Evolutionary conservation across 23 tunicate species (phyloP), one percentile per base, ranked within the genome.

Genomic region (Trididemnum miniatum): DNA sequence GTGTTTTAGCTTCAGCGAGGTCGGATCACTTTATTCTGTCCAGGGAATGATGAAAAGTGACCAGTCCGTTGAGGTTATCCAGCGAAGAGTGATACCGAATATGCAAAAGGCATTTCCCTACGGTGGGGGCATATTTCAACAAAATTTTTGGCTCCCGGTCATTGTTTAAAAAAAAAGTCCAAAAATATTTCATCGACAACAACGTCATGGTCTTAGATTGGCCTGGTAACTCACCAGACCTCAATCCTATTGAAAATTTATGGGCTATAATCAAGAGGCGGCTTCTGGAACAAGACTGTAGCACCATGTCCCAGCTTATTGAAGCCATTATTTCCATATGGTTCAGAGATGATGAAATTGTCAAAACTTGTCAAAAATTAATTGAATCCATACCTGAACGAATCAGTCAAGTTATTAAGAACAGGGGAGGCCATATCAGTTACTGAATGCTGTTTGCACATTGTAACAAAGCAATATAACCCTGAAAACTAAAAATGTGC

Each of bases 211-310:
- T 28, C 31, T 38, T 33, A 35, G 76, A 71, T 28, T 71, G 76
- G 76, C 76, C 38, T 33, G 76, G 76, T 12, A 71, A 71, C 24
- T 33, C 76, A 7, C 76, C 76, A 20, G 76, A 71, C 76, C 76
- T 71, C 7, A 71, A 32, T 3, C 76, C 76, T 29, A 71, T 71
- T 23, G 76, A 71, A 31, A 71, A 71, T 71, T 35, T 71, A 20
- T 71, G 76, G 76, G 76, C 76, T 33, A 31, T 71, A 7, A 20
- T 71, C 20, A 71, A 71, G 38, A 34, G 23, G 22, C 20, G 23
- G 37, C 76, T 71, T 31, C 44, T 5, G 24, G 24, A 71, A 31
- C 23, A 32, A 9, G 24, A 71, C 76, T 71, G 76, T 32, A 9
- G 12, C 22, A 71, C 76, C 39, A 71, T 3, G 31, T 9, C 38